Percentiles rank a stretch among this genome's conserved stretches.
phyloP scores from a whole-genome alignment of 2,888 invertebrate genomes.

The Drosophila tripunctata region DNA sequence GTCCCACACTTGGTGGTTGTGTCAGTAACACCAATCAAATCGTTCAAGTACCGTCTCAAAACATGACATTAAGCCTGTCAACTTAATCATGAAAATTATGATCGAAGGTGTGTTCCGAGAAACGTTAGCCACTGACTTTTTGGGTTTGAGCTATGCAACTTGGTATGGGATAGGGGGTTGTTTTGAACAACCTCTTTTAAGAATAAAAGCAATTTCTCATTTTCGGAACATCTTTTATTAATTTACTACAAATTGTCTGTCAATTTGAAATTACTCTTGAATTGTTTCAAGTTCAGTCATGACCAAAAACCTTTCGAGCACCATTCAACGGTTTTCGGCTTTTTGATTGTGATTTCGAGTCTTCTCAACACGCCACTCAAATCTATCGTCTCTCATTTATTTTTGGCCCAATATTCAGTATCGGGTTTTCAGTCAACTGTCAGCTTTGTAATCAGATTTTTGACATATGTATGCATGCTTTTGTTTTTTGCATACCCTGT shows the following conservation, averaged over 20 bases:
- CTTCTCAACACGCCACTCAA: constrained; percentile 7
- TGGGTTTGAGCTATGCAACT: too few relatives aligned
- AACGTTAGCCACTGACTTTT: neutral
- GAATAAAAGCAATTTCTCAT: neutral
- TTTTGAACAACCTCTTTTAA: too few relatives aligned
- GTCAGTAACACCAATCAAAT: constrained; percentile 68
- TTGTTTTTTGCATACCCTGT: constrained; percentile 8
- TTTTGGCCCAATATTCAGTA: constrained; percentile 22
- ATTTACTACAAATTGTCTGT: constrained; percentile 13
- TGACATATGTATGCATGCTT: constrained; percentile 1
- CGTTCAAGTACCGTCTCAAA: constrained; percentile 51
- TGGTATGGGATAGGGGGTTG: too few relatives aligned
- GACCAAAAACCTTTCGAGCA: constrained; percentile 43
- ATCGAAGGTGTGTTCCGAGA: constrained; percentile 39
- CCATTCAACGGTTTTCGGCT: constrained; percentile 33
- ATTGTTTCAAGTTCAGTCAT: constrained; percentile 72
- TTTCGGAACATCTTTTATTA: constrained; percentile 34
- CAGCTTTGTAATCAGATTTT: constrained; percentile 25
- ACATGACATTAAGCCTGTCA: constrained; percentile 26
- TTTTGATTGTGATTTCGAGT: constrained; percentile 24
- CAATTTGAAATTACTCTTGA: constrained; percentile 56
- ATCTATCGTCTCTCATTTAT: constrained; percentile 13
- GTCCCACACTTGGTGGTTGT: constrained; percentile 26
- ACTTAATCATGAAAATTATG: constrained; percentile 22
- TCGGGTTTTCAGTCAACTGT: constrained; percentile 11